A percentile compares a stretch with the other conserved stretches of the same genome.
phyloP scores from a whole-genome alignment of 2,797 vertebrate species.

The Pangasius djambal region DNA sequence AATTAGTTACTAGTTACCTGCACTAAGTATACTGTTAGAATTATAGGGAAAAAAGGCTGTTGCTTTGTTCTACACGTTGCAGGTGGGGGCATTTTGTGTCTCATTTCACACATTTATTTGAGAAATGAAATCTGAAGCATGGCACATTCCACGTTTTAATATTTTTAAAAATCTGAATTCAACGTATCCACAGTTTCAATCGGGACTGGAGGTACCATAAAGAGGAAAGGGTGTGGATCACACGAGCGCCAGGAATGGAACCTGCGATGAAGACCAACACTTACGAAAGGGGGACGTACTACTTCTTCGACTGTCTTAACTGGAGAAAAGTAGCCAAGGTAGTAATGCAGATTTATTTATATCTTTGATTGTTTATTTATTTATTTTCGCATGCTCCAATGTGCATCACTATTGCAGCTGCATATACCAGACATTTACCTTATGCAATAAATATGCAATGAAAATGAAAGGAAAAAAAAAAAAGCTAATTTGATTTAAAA shows the following conservation, averaged over 20 bases:
- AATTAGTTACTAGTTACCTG: neutral
- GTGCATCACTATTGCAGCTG: neutral
- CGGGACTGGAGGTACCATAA: slow-evolving; percentile 99
- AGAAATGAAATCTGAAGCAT: neutral
- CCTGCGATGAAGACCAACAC: slow-evolving; percentile 98
- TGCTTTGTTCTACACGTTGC: slow-evolving; percentile 10
- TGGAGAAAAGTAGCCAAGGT: slow-evolving; percentile 99
- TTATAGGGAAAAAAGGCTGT: neutral
- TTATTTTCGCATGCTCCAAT: neutral
- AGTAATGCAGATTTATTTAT: slow-evolving; percentile 25
- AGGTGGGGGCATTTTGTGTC: neutral
- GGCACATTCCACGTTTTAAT: neutral
- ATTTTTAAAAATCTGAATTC: neutral
- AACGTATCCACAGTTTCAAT: slow-evolving; percentile 83
- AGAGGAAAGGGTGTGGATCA: slow-evolving; percentile 99
- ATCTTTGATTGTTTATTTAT: slow-evolving; percentile 49
- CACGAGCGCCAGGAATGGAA: slow-evolving; percentile 97
- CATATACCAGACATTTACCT: neutral
- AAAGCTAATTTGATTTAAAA: neutral
- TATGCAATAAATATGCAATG: neutral
- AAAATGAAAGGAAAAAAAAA: neutral
- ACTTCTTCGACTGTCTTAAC: slow-evolving; percentile 99
- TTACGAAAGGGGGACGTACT: slow-evolving; percentile 98
- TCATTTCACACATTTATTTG: neutral
- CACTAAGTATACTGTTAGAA: neutral